phyloP scores from a whole-genome alignment of 2,888 invertebrate genomes.

The Thereva nobilitata region DNA sequence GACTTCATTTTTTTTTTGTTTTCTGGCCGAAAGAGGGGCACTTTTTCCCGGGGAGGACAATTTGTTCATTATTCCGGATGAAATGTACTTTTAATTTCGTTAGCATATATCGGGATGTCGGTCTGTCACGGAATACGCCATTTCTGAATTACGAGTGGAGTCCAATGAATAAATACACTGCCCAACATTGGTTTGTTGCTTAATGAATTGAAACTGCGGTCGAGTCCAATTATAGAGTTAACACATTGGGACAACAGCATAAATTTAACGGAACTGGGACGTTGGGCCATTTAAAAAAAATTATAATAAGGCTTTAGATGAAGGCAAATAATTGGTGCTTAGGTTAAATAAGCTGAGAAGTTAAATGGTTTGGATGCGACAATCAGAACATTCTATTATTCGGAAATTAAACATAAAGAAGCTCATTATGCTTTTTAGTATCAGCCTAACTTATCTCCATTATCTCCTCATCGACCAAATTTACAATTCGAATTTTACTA shows the following conservation, averaged over 20 bases:
- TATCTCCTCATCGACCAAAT: too few relatives aligned
- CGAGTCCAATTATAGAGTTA: slow-evolving; percentile 26
- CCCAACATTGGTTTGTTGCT: slow-evolving; percentile 20
- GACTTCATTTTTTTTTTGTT: background rate
- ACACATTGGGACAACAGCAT: slow-evolving; percentile 18
- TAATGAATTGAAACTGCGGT: slow-evolving; percentile 33
- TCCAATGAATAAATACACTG: slow-evolving; percentile 2
- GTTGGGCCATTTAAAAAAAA: too few relatives aligned
- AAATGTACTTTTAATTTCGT: slow-evolving; percentile 33
- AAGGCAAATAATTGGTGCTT: too few relatives aligned
- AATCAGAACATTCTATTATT: too few relatives aligned
- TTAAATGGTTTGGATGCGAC: too few relatives aligned
- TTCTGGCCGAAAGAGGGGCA: background rate
- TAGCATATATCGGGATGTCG: slow-evolving; percentile 11
- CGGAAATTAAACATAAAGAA: too few relatives aligned
- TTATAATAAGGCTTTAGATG: too few relatives aligned
- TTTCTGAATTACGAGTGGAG: background rate
- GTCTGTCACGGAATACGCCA: background rate
- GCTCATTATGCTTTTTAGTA: too few relatives aligned
- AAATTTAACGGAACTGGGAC: too few relatives aligned
- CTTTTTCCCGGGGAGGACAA: slow-evolving; percentile 23
- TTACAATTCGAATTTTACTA: too few relatives aligned
- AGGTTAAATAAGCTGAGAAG: too few relatives aligned
- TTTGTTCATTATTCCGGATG: slow-evolving; percentile 28
- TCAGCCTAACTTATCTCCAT: too few relatives aligned